Percentiles rank a stretch among this genome's conserved stretches.
Conservation (phyloP, 2,888 invertebrate species). For the Hipparchia semele region DNA sequence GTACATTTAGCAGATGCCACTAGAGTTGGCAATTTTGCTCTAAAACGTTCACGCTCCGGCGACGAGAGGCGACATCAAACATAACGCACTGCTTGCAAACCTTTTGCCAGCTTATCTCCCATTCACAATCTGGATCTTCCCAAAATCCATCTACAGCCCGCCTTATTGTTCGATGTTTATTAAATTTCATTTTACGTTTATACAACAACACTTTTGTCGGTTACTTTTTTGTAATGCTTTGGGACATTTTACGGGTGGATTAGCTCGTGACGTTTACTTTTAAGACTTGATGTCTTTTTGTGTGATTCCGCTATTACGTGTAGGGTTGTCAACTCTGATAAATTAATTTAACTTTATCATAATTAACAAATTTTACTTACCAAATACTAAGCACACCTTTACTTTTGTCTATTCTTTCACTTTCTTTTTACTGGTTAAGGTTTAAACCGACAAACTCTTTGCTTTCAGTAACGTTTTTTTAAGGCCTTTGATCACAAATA, state of each 20-base stretch:
- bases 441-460: too few species aligned
- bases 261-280: conserved; percentile 72
- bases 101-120: conserved; percentile 81
- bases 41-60: conserved; percentile 76
- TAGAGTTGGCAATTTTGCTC: conserved; percentile 78
- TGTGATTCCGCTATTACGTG: conserved; percentile 63
- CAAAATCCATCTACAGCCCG: conserved; percentile 71
- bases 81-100: conserved; percentile 73
- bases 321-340: conserved; percentile 14
- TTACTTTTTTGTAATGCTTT: conserved; percentile 73
- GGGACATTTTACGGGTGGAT: conserved; percentile 83
- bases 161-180: conserved; percentile 78
- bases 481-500: too few species aligned
- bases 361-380: too few species aligned
- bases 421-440: too few species aligned
- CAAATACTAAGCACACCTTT: too few species aligned
- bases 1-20: conserved; percentile 78
- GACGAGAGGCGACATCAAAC: conserved; percentile 82
- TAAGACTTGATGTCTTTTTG: conserved; percentile 73
- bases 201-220: conserved; percentile 83
- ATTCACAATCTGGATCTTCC: conserved; percentile 76
- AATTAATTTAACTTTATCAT: too few species aligned
- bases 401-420: background rate
- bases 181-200: conserved; percentile 83
- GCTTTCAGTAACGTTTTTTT: too few species aligned